Percentiles rank a stretch among this genome's conserved stretches.
phyloP scores from a whole-genome alignment of 2,113 vertebrate genomes.

The Colaptes auratus region DNA sequence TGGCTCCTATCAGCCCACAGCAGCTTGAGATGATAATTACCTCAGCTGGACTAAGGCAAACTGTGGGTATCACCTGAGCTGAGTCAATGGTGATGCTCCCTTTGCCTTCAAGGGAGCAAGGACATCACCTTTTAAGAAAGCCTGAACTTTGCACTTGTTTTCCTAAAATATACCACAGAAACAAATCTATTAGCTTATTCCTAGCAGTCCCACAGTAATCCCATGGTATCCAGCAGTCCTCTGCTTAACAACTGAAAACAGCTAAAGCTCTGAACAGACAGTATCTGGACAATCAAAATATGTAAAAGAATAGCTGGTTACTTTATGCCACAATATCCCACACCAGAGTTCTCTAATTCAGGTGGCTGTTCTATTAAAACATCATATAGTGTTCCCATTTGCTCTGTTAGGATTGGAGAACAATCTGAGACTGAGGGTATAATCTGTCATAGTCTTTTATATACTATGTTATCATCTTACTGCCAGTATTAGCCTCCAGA shows the following conservation, averaged over 20 bases:
- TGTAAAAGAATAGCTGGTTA: not conserved
- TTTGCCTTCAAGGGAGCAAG: not conserved
- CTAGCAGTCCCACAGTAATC: not conserved
- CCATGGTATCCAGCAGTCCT: not conserved
- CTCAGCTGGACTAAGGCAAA: not conserved
- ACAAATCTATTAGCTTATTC: not conserved
- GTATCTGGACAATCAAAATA: not conserved
- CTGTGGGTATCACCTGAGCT: not conserved
- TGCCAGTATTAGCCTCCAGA: slow-evolving; percentile 1
- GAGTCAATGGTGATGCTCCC: not conserved
- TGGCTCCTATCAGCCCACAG: not conserved
- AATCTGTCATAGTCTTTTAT: not conserved
- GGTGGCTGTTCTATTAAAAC: not conserved
- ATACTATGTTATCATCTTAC: slow-evolving; percentile 6
- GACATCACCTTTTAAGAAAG: not conserved
- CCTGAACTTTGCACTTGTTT: not conserved
- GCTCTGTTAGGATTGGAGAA: not conserved
- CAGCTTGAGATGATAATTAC: not conserved
- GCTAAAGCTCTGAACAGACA: not conserved
- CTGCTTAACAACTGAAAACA: not conserved
- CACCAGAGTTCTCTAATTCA: not conserved
- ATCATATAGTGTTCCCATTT: not conserved
- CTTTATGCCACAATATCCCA: not conserved
- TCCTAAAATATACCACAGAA: not conserved
- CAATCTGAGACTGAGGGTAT: not conserved